Conservation (phyloP, 2,797 vertebrate species). For the Cheirogaleus major region DNA sequence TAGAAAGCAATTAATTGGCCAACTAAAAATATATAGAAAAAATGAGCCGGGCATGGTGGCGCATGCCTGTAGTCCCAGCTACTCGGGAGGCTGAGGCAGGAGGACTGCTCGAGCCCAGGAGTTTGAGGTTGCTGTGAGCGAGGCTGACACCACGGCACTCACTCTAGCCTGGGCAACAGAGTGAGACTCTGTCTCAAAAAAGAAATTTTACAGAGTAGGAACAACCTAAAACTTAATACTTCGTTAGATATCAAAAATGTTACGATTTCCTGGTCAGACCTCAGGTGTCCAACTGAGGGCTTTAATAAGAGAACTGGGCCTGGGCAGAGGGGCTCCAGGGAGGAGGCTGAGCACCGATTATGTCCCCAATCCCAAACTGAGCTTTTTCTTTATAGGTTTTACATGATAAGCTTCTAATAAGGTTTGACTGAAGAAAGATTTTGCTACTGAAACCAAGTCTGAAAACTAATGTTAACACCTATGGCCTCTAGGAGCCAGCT, state of each 20-base stretch:
- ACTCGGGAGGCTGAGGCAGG: too few relatives aligned
- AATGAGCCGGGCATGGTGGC: too few relatives aligned
- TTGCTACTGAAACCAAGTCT: slow-evolving; percentile 6
- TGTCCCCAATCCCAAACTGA: not conserved
- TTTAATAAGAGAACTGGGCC: not conserved
- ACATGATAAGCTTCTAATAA: not conserved
- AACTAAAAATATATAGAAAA: too few relatives aligned
- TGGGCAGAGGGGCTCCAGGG: not conserved
- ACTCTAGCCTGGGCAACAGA: too few relatives aligned
- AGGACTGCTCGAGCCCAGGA: too few relatives aligned
- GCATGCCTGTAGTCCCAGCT: too few relatives aligned
- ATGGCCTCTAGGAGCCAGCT: not conserved
- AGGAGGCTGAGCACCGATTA: not conserved
- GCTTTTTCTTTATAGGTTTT: not conserved
- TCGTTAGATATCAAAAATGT: not conserved
- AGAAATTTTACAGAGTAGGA: not conserved
- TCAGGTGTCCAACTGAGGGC: not conserved
- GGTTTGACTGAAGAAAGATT: slow-evolving; percentile 1
- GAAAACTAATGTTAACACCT: not conserved
- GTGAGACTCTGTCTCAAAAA: too few relatives aligned
- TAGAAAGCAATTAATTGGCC: too few relatives aligned
- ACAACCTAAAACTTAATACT: slow-evolving; percentile 30
- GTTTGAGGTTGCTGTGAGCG: too few relatives aligned
- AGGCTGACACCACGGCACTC: too few relatives aligned
- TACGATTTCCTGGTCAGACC: not conserved